Evolutionary conservation across 2,113 vertebrate species (phyloP), one percentile per base, ranked within the genome.

Genomic region (Bambusicola thoracicus): DNA sequence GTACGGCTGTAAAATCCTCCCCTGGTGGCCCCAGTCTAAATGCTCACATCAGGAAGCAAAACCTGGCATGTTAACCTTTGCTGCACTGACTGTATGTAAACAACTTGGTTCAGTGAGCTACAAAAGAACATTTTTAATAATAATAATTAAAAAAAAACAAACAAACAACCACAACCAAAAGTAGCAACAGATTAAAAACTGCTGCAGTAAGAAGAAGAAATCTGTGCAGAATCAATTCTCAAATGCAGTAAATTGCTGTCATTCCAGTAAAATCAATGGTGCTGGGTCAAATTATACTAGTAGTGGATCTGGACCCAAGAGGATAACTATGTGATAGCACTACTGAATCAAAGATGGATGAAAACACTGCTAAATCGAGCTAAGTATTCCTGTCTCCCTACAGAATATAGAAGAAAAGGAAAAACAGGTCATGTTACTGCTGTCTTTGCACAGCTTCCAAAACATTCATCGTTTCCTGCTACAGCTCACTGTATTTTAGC

Each of bases 401-500:
- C 69, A 81, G 48, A 83, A 69, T 0, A 93, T 18, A 72, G 30
- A 66, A 40, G 34, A 49, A 76, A 84, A 29, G 30, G 30, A 29
- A 89, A 93, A 92, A 1, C 38, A 82, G 79, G 83, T 92, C 73
- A 48, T 6, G 14, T 38, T 48, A 74, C 87, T 83, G 44, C 53
- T 67, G 78, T 13, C 70, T 93, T 88, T 84, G 66, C 59, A 84
- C 49, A 89, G 79, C 81, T 95, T 80, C 62, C 76, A 74, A 88
- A 92, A 85, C 55, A 90, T 83, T 74, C 13, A 6, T 4, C 11
- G 17, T 81, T 93, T 87, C 20, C 17, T 74, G 6, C 41, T 74
- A 15, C n/a, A 67, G 11, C 41, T 49, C 48, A 24, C 48, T 84
- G 41, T 53, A 49, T 78, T 85, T 88, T 55, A 69, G 21, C 34